Evolutionary conservation across 2,797 vertebrate species (phyloP).

Genomic region (Typhlichthys eigenmanni): DNA sequence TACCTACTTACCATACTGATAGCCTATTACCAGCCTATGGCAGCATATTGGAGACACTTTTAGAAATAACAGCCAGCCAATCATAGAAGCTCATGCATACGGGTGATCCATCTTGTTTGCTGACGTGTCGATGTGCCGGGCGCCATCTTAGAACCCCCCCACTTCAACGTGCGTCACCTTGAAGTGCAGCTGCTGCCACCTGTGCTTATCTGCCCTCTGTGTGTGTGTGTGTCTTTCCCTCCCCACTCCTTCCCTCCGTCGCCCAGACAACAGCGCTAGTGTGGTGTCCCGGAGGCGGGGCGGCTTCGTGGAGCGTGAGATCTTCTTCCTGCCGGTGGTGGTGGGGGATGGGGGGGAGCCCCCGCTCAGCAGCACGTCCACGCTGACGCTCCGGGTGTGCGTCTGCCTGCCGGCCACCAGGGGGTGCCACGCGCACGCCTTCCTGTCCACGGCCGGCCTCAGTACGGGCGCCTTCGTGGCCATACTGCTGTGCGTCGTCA

Average conservation of each 20-base stretch:
- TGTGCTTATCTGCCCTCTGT: neutral
- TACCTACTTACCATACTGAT: no score
- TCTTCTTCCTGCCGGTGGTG: slow-evolving; percentile 84
- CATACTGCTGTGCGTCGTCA: slow-evolving; percentile 89
- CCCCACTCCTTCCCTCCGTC: neutral
- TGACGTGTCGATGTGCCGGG: no score
- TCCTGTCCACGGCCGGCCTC: slow-evolving; percentile 88
- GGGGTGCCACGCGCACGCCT: slow-evolving; percentile 81
- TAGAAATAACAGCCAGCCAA: no score
- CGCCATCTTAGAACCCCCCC: no score
- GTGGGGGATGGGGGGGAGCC: slow-evolving; percentile 88
- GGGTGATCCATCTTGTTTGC: no score
- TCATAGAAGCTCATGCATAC: no score
- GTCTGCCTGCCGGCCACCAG: slow-evolving; percentile 82
- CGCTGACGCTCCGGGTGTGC: slow-evolving; percentile 87
- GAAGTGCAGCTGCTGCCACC: no score
- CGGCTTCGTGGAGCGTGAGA: slow-evolving; percentile 83
- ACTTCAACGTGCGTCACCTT: neutral
- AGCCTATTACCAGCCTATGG: no score
- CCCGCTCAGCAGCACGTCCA: slow-evolving; percentile 88
- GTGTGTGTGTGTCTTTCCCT: no score
- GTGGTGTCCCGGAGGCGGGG: slow-evolving; percentile 81
- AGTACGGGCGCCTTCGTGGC: slow-evolving; percentile 92
- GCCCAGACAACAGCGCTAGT: slow-evolving; percentile 86
- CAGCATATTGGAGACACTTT: no score